A percentile compares a stretch with the other conserved stretches of the same genome.
Conservation (phyloP, 2,113 vertebrate species). For the Phaetusa simplex region DNA sequence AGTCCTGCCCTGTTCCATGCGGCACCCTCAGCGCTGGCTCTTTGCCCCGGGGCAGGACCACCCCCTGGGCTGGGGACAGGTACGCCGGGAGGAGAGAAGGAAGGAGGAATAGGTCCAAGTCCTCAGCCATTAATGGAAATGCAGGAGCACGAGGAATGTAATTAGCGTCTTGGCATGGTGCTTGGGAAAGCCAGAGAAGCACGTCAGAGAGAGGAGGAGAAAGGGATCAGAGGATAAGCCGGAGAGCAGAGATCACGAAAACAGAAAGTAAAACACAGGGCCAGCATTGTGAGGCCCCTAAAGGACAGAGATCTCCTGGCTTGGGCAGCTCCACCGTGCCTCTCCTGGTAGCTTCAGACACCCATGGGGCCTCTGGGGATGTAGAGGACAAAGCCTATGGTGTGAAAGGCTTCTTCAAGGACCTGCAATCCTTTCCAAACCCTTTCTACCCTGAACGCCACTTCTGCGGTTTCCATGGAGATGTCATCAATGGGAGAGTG, state of each 20-base stretch:
- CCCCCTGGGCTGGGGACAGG: neutral
- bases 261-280: constrained; percentile 4
- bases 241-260: constrained; percentile 12
- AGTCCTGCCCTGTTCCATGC: neutral
- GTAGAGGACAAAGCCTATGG: neutral
- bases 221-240: constrained; percentile 18
- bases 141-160: neutral
- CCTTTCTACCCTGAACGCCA: neutral
- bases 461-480: neutral
- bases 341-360: neutral
- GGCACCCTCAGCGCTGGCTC: neutral
- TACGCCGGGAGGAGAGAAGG: neutral
- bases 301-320: neutral
- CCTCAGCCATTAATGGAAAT: constrained; percentile 16
- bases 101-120: neutral
- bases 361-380: neutral
- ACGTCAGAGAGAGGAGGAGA: constrained; percentile 17
- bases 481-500: neutral
- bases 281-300: neutral
- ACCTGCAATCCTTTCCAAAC: neutral
- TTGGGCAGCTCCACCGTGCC: neutral
- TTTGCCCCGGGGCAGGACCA: neutral
- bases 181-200: constrained; percentile 39
- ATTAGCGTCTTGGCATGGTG: constrained; percentile 2
- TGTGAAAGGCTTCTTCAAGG: neutral